Conservation (phyloP, 1,140 invertebrate species). For the Drosophila busckii region DNA sequence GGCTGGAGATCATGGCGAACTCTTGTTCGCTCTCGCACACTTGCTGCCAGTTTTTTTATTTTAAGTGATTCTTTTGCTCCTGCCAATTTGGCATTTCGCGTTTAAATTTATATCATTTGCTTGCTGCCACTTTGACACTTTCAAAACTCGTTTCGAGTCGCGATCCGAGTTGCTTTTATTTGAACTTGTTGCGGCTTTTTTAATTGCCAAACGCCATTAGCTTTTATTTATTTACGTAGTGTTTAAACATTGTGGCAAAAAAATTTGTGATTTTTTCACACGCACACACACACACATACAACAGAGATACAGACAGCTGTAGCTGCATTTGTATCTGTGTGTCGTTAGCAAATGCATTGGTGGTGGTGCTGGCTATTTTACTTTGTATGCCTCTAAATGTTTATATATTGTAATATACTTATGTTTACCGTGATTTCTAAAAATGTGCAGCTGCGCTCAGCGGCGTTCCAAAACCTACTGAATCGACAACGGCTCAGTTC, state of each 20-base stretch:
- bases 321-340: conserved; percentile 46
- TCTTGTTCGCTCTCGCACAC: conserved; percentile 15
- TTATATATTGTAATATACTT: conserved; percentile 28
- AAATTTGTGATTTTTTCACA: conserved; percentile 55
- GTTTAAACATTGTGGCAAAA: conserved; percentile 43
- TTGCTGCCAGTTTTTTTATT: background rate
- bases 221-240: conserved; percentile 10
- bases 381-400: conserved; percentile 11
- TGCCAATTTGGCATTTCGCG: conserved; percentile 41
- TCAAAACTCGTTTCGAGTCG: conserved; percentile 55
- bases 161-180: conserved; percentile 7
- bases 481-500: conserved; percentile 17
- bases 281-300: conserved; percentile 31
- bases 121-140: conserved; percentile 68
- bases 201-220: conserved; percentile 27
- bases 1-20: conserved; percentile 35
- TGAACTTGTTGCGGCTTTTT: conserved; percentile 35
- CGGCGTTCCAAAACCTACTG: conserved; percentile 73
- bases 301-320: conserved; percentile 36
- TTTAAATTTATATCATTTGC: conserved; percentile 67
- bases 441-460: conserved; percentile 70
- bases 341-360: conserved; percentile 14
- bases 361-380: conserved; percentile 10
- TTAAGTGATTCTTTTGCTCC: conserved; percentile 71
- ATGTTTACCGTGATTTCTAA: conserved; percentile 59